Evolutionary conservation across 2,888 invertebrate species (phyloP).

Genomic region (Priocnemis perturbator): DNA sequence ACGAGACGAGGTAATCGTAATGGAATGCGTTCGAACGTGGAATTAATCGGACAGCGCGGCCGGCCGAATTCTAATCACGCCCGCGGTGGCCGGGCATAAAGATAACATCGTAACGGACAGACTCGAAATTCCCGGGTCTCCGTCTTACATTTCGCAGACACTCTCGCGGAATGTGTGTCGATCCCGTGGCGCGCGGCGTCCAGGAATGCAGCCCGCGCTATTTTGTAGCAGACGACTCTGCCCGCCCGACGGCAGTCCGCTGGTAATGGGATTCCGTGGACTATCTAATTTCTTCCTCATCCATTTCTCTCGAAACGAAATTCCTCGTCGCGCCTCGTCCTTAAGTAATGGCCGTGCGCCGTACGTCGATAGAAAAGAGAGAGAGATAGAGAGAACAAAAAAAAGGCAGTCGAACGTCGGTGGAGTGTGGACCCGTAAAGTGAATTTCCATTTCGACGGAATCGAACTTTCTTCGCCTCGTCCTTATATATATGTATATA

Average conservation of each 20-base stretch:
- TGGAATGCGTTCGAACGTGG: too few relatives aligned
- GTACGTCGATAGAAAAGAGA: not conserved
- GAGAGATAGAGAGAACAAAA: not conserved
- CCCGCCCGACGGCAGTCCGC: not conserved
- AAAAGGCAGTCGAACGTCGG: not conserved
- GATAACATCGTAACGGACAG: too few relatives aligned
- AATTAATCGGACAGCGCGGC: too few relatives aligned
- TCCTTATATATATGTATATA: too few relatives aligned
- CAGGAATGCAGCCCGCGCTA: constrained; percentile 31
- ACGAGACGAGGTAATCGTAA: too few relatives aligned
- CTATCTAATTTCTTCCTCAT: constrained; percentile 50
- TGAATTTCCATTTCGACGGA: constrained; percentile 52
- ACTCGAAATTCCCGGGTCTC: not conserved
- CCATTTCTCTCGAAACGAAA: constrained; percentile 46
- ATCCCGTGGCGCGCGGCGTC: not conserved
- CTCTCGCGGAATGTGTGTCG: not conserved
- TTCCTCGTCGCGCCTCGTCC: constrained; percentile 42
- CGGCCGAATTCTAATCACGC: too few relatives aligned
- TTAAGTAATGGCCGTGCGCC: constrained; percentile 42
- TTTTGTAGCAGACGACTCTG: constrained; percentile 33
- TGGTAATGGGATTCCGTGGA: constrained; percentile 50
- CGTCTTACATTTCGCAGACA: constrained; percentile 36
- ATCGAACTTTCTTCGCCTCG: constrained; percentile 21
- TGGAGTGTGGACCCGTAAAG: constrained; percentile 32
- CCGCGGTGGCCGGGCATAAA: too few relatives aligned